Evolutionary conservation across 2,888 invertebrate species (phyloP).

Genomic region (Tuberolachnus salignus): DNA sequence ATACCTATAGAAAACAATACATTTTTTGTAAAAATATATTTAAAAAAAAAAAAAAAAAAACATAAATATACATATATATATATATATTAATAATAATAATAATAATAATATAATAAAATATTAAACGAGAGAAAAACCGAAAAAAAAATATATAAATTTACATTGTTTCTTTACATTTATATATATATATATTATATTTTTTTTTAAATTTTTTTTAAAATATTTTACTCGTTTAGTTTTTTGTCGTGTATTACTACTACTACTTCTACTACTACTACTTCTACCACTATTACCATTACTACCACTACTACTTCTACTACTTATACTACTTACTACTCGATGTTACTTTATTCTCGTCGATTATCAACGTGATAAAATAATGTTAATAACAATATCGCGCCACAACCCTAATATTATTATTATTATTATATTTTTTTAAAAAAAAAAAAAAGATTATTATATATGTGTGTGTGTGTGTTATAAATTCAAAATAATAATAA

Average conservation of each 20-base stretch:
- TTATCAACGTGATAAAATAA: not conserved
- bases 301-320: constrained; percentile 4
- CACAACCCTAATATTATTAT: constrained; percentile 22
- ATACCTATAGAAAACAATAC: not conserved
- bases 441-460: constrained; percentile 22
- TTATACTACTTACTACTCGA: not conserved
- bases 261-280: constrained; percentile 17
- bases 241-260: constrained; percentile 26
- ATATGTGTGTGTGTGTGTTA: constrained; percentile 1
- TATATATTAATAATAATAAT: too few species aligned
- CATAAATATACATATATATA: too few species aligned
- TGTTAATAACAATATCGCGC: not conserved
- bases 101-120: too few species aligned
- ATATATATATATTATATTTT: constrained; percentile 3
- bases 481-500: constrained; percentile 39
- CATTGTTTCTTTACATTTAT: constrained; percentile 28
- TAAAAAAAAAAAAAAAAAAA: too few species aligned
- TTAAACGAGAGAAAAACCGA: too few species aligned
- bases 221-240: constrained; percentile 33
- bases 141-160: constrained; percentile 19
- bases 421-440: too few species aligned
- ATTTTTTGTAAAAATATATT: constrained; percentile 29
- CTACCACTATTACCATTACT: not conserved
- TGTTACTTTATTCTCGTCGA: not conserved
- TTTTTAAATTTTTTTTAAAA: not conserved